A percentile compares a stretch with the other conserved stretches of the same genome.
Conservation (phyloP, 1,140 invertebrate species). For the Apis laboriosa region DNA sequence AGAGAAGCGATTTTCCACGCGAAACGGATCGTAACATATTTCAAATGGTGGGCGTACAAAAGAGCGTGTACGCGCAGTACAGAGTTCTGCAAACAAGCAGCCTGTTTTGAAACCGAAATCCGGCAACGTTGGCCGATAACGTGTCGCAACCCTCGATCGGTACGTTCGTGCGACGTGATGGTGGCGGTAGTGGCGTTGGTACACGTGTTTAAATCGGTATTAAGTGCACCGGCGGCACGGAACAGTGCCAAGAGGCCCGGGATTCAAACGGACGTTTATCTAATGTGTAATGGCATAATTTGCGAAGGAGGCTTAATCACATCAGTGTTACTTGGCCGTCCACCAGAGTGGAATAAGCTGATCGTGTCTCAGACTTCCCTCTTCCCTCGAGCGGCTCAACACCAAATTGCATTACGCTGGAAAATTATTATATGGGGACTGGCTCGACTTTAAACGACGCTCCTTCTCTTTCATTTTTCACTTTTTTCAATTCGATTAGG, state of each 20-base stretch:
- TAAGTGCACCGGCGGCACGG: slow-evolving; percentile 61
- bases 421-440: slow-evolving; percentile 52
- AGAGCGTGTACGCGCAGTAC: background rate
- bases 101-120: slow-evolving; percentile 17
- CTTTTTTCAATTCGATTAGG: too few species aligned
- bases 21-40: slow-evolving; percentile 6
- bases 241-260: slow-evolving; percentile 68
- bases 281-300: slow-evolving; percentile 77
- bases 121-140: background rate
- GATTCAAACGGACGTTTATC: slow-evolving; percentile 71
- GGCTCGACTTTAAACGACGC: slow-evolving; percentile 14
- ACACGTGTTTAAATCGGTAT: slow-evolving; percentile 56
- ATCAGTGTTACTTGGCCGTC: slow-evolving; percentile 78
- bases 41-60: background rate
- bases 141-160: slow-evolving; percentile 10
- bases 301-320: slow-evolving; percentile 76
- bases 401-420: slow-evolving; percentile 65
- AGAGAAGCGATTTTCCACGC: background rate
- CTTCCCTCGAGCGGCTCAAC: slow-evolving; percentile 30
- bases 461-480: too few species aligned
- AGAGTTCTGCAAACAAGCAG: slow-evolving; percentile 10
- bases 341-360: slow-evolving; percentile 79
- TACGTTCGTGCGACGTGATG: background rate
- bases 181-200: background rate
- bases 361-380: slow-evolving; percentile 75